Conservation (phyloP, 2,113 vertebrate genomes). For the Chinchilla lanigera region DNA sequence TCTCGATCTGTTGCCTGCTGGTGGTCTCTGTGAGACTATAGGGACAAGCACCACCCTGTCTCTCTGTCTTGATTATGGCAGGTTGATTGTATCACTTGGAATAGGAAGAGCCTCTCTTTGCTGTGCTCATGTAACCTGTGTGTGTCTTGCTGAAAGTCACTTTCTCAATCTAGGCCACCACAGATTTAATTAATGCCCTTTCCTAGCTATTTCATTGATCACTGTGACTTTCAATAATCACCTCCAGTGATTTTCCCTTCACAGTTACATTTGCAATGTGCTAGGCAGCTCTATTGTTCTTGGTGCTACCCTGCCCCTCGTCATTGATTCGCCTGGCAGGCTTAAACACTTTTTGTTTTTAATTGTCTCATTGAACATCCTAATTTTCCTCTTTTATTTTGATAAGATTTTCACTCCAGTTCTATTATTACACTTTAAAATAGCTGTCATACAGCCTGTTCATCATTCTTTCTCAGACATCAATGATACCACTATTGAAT, state of each 20-base stretch:
- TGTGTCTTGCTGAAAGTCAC: conserved; percentile 25
- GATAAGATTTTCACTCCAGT: conserved; percentile 18
- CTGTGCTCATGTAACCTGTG: neutral
- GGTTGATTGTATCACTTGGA: neutral
- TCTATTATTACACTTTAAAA: conserved; percentile 45
- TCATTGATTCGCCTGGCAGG: conserved; percentile 62
- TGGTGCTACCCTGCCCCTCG: neutral
- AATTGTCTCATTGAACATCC: conserved; percentile 22
- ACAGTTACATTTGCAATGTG: neutral
- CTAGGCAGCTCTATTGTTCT: neutral
- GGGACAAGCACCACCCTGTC: neutral
- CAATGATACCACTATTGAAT: neutral
- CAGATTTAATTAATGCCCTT: conserved; percentile 66
- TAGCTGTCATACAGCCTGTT: neutral
- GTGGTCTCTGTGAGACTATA: neutral
- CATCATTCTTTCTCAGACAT: neutral
- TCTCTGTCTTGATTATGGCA: neutral
- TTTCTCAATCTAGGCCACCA: conserved; percentile 23
- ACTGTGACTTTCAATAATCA: conserved; percentile 62
- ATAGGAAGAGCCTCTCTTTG: neutral
- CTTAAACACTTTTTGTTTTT: conserved; percentile 51
- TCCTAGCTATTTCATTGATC: conserved; percentile 55
- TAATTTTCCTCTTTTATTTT: conserved; percentile 57
- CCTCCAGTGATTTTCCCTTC: conserved; percentile 52
- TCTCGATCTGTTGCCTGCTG: neutral